These are phyloP conservation scores for Temnothorax longispinosus DNA, from an alignment of 1,140 invertebrate species.

Conservation along the genomic window DNA sequence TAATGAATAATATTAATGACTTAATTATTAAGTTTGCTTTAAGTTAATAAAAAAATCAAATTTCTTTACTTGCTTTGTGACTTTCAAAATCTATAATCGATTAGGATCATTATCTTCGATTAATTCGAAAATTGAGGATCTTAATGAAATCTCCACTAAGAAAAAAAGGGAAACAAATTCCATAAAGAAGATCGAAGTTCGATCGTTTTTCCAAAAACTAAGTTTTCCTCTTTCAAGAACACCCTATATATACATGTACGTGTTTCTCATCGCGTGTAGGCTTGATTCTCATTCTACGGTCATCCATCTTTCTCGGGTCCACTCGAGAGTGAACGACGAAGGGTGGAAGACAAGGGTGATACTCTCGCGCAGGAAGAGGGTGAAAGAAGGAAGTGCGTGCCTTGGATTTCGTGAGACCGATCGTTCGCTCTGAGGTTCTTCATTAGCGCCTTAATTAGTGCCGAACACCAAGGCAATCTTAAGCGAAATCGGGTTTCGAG, in stretches of 20 bases:
- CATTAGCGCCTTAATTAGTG: conserved; percentile 72
- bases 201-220: neutral
- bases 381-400: conserved; percentile 60
- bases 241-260: conserved; percentile 34
- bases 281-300: conserved; percentile 61
- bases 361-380: conserved; percentile 18
- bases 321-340: conserved; percentile 31
- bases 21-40: neutral
- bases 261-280: conserved; percentile 59
- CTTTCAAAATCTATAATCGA: neutral
- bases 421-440: conserved; percentile 47
- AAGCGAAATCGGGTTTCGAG: conserved; percentile 44
- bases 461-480: conserved; percentile 43
- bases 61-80: neutral
- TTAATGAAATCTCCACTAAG: neutral
- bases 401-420: conserved; percentile 59
- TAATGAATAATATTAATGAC: conserved; percentile 4
- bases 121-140: neutral
- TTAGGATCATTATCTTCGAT: neutral
- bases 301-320: conserved; percentile 54
- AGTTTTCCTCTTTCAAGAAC: conserved; percentile 9
- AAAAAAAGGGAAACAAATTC: neutral
- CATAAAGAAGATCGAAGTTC: neutral
- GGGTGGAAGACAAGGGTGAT: conserved; percentile 27
- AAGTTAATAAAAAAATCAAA: neutral